Evolutionary conservation across 2,888 invertebrate species (phyloP), one percentile per base, ranked within the genome.

Genomic region (Stenchaetothrips biformis): DNA sequence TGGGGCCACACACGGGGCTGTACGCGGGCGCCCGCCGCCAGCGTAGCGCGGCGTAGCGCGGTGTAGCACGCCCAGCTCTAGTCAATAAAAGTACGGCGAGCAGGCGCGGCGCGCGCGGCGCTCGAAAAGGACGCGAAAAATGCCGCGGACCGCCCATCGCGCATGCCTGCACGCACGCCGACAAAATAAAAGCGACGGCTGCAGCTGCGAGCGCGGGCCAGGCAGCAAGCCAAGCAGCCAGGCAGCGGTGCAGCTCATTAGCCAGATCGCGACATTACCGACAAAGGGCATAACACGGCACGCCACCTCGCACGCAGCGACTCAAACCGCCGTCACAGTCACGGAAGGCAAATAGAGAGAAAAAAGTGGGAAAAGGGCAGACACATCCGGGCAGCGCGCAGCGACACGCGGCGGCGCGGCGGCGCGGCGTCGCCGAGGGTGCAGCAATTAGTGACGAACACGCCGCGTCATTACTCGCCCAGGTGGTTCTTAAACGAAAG

Each of bases 61-160:
- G 67, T 25, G 25, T 2, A 25, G 67, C 67, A 37, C 37, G 37
- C 37, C 37, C 37, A 37, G 37, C 37, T 4, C 37, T 37, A 37
- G 37, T 37, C 37, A 37, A 37, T 37, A 37, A 37, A 37, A 37
- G 37, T 37, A 37, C 37, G 25, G 25, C 21, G 25, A 18, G 67
- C 25, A 4, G 37, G 67, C 67, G 67, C 21, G 67, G 67, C 67
- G 67, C 67, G 67, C 25, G 67, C 67, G 25, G 67, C 21, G 21
- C 67, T 25, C 67, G 67, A 74, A 74, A 74, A 74, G 11, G 21
- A 74, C 25, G 67, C 67, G 67, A 74, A 74, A 74, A 74, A 74
- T 74, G 67, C 67, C 21, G 21, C 67, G 67, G 37, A 74, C 67
- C 67, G 67, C 67, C 67, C 67, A 74, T 74, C 67, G 67, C 67